phyloP scores from a whole-genome alignment of 1,140 invertebrate species.

The Chironomus tepperi region DNA sequence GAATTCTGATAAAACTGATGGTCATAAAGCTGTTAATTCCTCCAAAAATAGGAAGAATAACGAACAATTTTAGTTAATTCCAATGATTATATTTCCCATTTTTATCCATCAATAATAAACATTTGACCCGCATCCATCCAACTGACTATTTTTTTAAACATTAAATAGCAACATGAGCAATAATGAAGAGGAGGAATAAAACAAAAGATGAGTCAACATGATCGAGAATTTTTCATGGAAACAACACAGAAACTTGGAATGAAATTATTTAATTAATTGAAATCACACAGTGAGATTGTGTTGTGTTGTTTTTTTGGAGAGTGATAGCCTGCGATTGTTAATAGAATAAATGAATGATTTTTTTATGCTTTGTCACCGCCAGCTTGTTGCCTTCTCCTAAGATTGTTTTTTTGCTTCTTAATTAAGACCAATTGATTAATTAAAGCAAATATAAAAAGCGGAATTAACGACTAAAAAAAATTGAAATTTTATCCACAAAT shows the following conservation, averaged over 20 bases:
- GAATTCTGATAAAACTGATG: too few relatives aligned
- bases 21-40: too few relatives aligned
- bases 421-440: constrained; percentile 9
- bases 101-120: background rate
- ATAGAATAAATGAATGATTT: constrained; percentile 7
- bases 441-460: background rate
- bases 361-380: constrained; percentile 10
- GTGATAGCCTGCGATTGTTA: background rate
- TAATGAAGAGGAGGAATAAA: background rate
- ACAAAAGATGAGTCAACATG: background rate
- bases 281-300: constrained; percentile 20
- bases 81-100: too few relatives aligned
- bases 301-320: background rate
- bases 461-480: background rate
- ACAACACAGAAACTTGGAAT: constrained; percentile 15
- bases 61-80: too few relatives aligned
- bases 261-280: constrained; percentile 24
- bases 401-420: constrained; percentile 1
- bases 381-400: background rate
- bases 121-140: constrained; percentile 5
- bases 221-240: background rate
- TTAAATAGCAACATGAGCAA: background rate
- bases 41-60: too few relatives aligned
- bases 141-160: background rate
- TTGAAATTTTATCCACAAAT: too few relatives aligned